Evolutionary conservation across 2,113 vertebrate genomes (phyloP).

Genomic region (Cochlearius cochlearius): DNA sequence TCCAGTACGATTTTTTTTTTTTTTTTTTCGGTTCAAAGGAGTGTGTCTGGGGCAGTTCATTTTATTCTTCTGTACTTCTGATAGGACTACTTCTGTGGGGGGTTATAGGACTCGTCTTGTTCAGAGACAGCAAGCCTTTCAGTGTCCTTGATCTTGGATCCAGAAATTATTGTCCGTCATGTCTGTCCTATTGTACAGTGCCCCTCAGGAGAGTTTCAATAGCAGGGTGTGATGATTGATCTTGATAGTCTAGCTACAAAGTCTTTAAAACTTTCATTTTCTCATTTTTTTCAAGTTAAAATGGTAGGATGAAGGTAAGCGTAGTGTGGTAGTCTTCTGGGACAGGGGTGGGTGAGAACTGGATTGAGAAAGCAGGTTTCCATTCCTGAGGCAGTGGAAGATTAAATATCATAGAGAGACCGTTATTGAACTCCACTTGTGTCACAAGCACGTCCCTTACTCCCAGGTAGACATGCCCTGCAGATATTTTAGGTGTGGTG

Average conservation of each 20-base stretch:
- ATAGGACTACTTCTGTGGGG: background rate
- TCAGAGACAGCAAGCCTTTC: background rate
- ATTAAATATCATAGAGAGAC: background rate
- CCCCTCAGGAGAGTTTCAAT: background rate
- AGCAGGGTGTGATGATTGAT: background rate
- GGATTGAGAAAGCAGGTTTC: background rate
- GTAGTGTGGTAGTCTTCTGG: background rate
- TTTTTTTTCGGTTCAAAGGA: background rate
- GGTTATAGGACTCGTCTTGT: background rate
- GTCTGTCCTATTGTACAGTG: background rate
- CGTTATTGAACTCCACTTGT: background rate
- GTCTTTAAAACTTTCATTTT: background rate
- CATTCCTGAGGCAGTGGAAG: background rate
- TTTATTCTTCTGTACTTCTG: background rate
- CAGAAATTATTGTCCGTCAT: background rate
- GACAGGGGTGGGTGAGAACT: background rate
- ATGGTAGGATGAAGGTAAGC: background rate
- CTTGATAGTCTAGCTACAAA: background rate
- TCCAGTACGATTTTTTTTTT: background rate
- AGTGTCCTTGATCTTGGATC: background rate
- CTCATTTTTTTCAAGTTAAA: background rate
- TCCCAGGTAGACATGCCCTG: background rate
- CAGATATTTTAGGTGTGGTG: background rate
- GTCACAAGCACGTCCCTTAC: background rate
- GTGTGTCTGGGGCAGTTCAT: background rate